phyloP scores from a whole-genome alignment of 2,113 vertebrate genomes.

The Alethe diademata region DNA sequence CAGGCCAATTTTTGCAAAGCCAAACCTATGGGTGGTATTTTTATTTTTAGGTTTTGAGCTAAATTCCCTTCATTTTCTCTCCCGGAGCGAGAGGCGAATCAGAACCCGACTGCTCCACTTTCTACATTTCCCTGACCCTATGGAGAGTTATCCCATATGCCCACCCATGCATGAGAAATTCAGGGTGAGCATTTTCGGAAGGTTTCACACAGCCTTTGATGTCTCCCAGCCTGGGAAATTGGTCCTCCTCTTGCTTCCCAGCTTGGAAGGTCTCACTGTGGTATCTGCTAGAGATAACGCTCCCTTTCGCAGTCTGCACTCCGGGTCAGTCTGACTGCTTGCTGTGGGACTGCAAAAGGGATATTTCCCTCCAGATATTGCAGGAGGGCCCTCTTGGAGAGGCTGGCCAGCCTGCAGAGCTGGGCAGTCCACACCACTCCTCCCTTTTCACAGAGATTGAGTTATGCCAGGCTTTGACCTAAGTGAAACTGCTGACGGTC shows the following conservation, averaged over 20 bases:
- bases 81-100: not conserved
- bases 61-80: slow-evolving; percentile 30
- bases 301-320: not conserved
- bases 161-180: slow-evolving; percentile 59
- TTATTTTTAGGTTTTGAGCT: slow-evolving; percentile 21
- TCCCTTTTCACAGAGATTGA: slow-evolving; percentile 57
- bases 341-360: not conserved
- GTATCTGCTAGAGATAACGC: slow-evolving; percentile 55
- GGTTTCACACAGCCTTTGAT: slow-evolving; percentile 68
- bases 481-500: slow-evolving; percentile 57
- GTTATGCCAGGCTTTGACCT: slow-evolving; percentile 68
- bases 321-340: not conserved
- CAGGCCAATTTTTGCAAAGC: not conserved
- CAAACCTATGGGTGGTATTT: not conserved
- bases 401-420: not conserved
- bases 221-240: slow-evolving; percentile 60
- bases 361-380: not conserved
- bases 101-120: not conserved
- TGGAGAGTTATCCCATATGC: slow-evolving; percentile 47
- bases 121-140: slow-evolving; percentile 9
- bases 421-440: not conserved
- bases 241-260: slow-evolving; percentile 47
- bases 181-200: slow-evolving; percentile 51
- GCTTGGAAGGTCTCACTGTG: slow-evolving; percentile 49
- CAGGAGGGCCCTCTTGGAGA: not conserved